Evolutionary conservation across 2,888 invertebrate species (phyloP), one percentile per base, ranked within the genome.

Genomic region (Eilema griseolum): DNA sequence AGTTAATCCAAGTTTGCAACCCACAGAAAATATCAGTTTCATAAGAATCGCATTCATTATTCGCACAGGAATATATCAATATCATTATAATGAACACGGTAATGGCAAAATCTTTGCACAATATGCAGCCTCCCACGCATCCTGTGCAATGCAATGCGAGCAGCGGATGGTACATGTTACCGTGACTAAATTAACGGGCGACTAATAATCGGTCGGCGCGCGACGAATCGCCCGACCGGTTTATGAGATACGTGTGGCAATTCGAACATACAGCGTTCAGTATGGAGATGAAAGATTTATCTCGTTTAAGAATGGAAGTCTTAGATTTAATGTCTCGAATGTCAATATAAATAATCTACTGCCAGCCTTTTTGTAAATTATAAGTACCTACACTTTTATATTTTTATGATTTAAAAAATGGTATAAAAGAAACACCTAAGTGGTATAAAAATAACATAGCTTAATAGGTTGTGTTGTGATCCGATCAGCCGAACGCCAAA

Each of bases 121-220:
- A 52, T 46, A 52, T 61, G 24, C 23, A 61, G 31, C 46, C 67
- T 46, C 59, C 60, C 61, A 61, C 61, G 31, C 31, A 41, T 61
- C 24, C 31, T 61, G 46, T 24, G n/a, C n/a, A n/a, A 61, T 14
- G 52, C 61, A 67, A 61, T 61, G 61, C 37, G 70, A 52, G 52
- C 61, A 61, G 37, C 64, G 59, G 66, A 56, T 60, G 57, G 52
- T 52, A 20, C n/a, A 52, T 52, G 31, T 64, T 60, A 23, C 62
- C 63, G 67, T 67, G 63, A 41, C 87, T 88, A 90, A 92, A 92
- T 90, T 90, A 90, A 89, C 89, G 87, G 87, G 72, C 87, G 87
- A 88, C 86, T 90, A 91, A 91, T 92, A 88, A 82, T 78, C 69
- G 87, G 87, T 84, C 75, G 86, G 81, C 84, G 87, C 85, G 89